Conservation (phyloP, 2,888 invertebrate species). For the Ormyrus nitidulus region DNA sequence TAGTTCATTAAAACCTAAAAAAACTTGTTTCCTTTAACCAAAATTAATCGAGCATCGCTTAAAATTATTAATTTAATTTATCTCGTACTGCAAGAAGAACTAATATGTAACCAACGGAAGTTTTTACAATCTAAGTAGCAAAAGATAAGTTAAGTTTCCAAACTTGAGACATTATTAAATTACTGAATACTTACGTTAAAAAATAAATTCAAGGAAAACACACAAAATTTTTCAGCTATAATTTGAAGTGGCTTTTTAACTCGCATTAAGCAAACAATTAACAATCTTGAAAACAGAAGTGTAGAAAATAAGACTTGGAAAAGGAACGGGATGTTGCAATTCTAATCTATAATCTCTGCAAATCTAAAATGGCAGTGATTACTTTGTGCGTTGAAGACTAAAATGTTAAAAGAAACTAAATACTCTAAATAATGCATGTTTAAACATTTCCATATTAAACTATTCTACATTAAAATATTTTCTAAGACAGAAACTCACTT, state of each 20-base stretch:
- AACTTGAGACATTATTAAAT: no score
- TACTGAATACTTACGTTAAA: no score
- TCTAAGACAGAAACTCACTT: constrained; percentile 1
- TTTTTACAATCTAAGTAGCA: constrained; percentile 47
- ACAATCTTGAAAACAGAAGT: constrained; percentile 27
- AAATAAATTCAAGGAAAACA: constrained; percentile 62
- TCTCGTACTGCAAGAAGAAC: constrained; percentile 42
- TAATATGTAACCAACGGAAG: constrained; percentile 40
- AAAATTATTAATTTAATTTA: constrained; percentile 28
- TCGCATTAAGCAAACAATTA: no score
- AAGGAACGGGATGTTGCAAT: constrained; percentile 52
- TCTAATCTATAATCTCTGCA: constrained; percentile 45
- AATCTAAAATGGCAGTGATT: constrained; percentile 34
- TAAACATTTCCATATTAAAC: not conserved
- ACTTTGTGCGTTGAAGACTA: not conserved
- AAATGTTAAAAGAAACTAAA: not conserved
- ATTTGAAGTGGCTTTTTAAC: constrained; percentile 59
- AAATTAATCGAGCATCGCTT: no score
- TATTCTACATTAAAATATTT: not conserved
- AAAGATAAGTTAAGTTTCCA: no score
- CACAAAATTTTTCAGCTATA: constrained; percentile 64
- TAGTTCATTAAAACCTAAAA: no score
- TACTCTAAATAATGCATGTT: not conserved
- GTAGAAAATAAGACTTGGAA: constrained; percentile 40
- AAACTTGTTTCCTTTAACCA: no score